Percentiles rank a stretch among this genome's conserved stretches.
Conservation (phyloP, 2,113 vertebrate genomes). For the Thalassoma bifasciatum region DNA sequence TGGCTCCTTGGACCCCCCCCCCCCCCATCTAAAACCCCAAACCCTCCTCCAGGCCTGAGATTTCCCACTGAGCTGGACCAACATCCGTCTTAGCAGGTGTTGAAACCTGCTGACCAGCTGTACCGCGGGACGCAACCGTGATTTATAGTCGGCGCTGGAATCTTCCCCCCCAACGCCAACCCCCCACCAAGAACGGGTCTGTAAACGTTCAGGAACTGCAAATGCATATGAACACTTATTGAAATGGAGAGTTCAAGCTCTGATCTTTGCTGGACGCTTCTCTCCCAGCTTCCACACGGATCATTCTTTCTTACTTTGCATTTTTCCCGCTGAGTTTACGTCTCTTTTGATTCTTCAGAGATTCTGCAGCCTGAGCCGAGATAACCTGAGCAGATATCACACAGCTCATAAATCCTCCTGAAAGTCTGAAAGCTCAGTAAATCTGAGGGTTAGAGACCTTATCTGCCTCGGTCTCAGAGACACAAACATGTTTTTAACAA, state of each 20-base stretch:
- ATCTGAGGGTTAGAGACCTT: neutral
- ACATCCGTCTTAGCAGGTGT: slow-evolving; percentile 51
- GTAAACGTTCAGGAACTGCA: neutral
- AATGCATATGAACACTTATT: neutral
- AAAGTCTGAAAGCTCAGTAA: neutral
- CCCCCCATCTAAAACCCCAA: neutral
- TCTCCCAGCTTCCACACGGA: too few species aligned
- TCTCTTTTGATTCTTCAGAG: neutral
- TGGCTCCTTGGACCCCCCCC: neutral
- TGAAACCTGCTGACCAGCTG: slow-evolving; percentile 56
- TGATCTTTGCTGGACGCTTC: too few species aligned
- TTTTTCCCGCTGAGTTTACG: neutral
- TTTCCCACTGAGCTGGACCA: slow-evolving; percentile 25
- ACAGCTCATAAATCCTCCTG: neutral
- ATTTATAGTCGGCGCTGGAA: slow-evolving; percentile 34
- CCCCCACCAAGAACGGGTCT: neutral
- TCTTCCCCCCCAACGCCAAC: too few species aligned
- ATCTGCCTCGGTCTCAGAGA: neutral
- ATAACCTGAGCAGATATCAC: neutral
- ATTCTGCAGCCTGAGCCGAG: neutral
- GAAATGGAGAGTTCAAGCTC: neutral
- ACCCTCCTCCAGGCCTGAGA: neutral
- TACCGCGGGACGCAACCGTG: slow-evolving; percentile 28
- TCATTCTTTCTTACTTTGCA: neutral
- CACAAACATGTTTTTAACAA: neutral